Evolutionary conservation across 1,140 invertebrate genomes (phyloP).

Genomic region (Drosophila punjabiensis): DNA sequence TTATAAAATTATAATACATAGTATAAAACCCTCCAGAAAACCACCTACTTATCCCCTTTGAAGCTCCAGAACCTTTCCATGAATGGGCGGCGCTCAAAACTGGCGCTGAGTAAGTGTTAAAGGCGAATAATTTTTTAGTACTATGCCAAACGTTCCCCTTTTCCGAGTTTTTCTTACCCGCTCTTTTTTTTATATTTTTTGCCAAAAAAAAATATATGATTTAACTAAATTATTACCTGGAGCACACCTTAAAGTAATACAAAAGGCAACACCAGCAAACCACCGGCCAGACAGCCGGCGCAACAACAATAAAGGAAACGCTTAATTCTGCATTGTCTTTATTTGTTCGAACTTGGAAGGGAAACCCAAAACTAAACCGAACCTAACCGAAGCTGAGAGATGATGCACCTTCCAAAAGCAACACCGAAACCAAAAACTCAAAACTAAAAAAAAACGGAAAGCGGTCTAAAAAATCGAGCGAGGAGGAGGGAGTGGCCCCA

Average conservation of each 20-base stretch:
- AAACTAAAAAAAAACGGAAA: constrained; percentile 36
- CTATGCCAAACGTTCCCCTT: constrained; percentile 36
- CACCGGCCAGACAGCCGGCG: constrained; percentile 39
- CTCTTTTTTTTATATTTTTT: constrained; percentile 31
- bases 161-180: constrained; percentile 34
- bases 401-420: constrained; percentile 55
- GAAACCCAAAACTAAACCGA: constrained; percentile 33
- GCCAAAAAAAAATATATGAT: constrained; percentile 78
- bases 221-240: constrained; percentile 84
- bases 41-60: neutral
- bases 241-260: constrained; percentile 85
- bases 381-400: constrained; percentile 40
- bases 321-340: constrained; percentile 83
- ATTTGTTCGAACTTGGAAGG: constrained; percentile 34
- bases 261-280: constrained; percentile 66
- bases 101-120: constrained; percentile 79
- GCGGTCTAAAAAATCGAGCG: constrained; percentile 40
- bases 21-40: neutral
- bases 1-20: neutral
- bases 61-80: constrained; percentile 15
- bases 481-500: constrained; percentile 39
- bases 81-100: constrained; percentile 74
- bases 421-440: constrained; percentile 11
- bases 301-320: constrained; percentile 82
- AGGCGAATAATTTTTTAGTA: constrained; percentile 72